Percentiles rank a stretch among this genome's conserved stretches.
Evolutionary conservation across 92 coral and sea anemone species (phyloP).

Genomic region (Bergia puertoricense): DNA sequence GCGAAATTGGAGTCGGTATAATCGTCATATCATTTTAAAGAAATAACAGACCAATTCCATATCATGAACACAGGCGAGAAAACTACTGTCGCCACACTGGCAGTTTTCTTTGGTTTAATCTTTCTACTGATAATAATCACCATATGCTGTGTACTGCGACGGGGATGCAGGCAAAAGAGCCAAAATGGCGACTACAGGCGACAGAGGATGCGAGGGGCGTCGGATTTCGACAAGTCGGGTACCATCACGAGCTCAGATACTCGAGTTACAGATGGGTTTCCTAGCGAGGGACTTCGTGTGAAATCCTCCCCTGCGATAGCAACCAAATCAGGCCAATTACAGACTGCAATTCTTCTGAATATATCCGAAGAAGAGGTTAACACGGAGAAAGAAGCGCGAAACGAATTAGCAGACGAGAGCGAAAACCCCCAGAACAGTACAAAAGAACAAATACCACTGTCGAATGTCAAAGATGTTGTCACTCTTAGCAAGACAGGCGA

Average conservation of each 20-base stretch:
- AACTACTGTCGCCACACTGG: conserved; percentile 70
- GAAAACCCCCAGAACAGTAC: background rate
- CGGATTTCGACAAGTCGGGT: conserved; percentile 68
- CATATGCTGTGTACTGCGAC: conserved; percentile 64
- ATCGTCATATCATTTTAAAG: background rate
- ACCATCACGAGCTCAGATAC: conserved; percentile 70
- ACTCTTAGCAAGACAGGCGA: background rate
- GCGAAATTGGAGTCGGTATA: background rate
- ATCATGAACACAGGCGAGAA: conserved; percentile 65
- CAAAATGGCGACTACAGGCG: conserved; percentile 53
- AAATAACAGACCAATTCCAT: background rate
- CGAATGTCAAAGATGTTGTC: background rate
- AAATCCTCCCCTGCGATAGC: conserved; percentile 12
- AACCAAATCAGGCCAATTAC: conserved; percentile 3
- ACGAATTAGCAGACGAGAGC: background rate
- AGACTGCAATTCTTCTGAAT: conserved; percentile 14
- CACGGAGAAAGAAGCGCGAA: background rate
- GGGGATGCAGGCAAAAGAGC: conserved; percentile 61
- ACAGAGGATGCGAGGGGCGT: conserved; percentile 47
- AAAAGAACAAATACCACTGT: background rate
- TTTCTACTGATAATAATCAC: conserved; percentile 61
- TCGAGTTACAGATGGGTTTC: conserved; percentile 58
- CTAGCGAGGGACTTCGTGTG: conserved; percentile 41
- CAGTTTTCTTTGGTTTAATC: conserved; percentile 63
- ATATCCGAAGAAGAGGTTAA: conserved; percentile 32